Percentiles rank a stretch among this genome's conserved stretches.
Evolutionary conservation across 2,888 invertebrate genomes (phyloP).

Genomic region (Sarcophaga caerulescens): DNA sequence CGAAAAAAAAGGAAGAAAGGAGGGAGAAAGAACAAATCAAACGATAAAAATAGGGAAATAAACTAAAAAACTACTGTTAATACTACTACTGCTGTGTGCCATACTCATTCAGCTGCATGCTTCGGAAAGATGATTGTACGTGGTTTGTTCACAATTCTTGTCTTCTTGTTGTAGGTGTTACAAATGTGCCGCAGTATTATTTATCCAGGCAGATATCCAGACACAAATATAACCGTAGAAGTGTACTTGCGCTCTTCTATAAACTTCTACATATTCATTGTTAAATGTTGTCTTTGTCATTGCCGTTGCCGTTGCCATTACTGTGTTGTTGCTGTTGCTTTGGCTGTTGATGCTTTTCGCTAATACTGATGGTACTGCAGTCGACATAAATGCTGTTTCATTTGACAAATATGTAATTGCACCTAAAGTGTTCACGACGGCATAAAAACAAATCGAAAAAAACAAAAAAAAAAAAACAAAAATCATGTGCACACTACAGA

Average conservation of each 20-base stretch:
- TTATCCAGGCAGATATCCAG: neutral
- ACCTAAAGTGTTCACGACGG: slow-evolving; percentile 70
- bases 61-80: slow-evolving; percentile 33
- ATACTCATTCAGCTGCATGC: slow-evolving; percentile 15
- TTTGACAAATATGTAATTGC: slow-evolving; percentile 76
- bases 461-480: neutral
- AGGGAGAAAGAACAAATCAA: neutral
- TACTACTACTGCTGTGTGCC: slow-evolving; percentile 20
- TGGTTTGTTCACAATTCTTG: slow-evolving; percentile 12
- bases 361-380: slow-evolving; percentile 68
- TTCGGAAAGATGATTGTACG: slow-evolving; percentile 28
- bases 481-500: neutral
- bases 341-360: slow-evolving; percentile 7
- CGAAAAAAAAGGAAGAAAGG: no score
- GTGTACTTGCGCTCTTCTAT: neutral
- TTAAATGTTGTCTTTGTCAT: no score
- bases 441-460: neutral
- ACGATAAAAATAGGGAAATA: slow-evolving; percentile 8
- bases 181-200: slow-evolving; percentile 38
- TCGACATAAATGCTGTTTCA: slow-evolving; percentile 73
- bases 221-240: neutral
- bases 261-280: no score
- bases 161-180: slow-evolving; percentile 34
- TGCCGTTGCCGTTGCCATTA: no score
- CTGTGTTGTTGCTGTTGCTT: slow-evolving; percentile 32